Percentiles rank a stretch among this genome's conserved stretches.
Evolutionary conservation across 2,113 vertebrate species (phyloP).

Genomic region (Stercorarius parasiticus): DNA sequence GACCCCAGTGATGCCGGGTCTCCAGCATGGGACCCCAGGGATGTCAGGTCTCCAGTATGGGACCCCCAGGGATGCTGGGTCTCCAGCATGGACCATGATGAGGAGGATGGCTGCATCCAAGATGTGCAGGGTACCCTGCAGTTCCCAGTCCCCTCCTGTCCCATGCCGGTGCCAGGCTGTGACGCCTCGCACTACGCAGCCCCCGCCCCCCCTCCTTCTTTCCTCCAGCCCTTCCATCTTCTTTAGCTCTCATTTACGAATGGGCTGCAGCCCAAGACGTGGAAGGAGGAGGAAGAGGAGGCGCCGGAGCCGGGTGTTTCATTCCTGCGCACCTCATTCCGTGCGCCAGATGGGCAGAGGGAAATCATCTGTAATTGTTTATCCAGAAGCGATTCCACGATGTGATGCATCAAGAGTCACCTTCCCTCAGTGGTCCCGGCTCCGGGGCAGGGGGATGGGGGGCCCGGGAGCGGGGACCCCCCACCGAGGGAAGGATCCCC

Average conservation of each 20-base stretch:
- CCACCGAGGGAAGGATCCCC: not conserved
- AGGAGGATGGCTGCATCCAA: not conserved
- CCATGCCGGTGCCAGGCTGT: fast-evolving
- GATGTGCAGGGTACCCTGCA: not conserved
- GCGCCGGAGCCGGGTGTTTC: slow-evolving; percentile 33
- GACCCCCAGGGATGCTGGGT: not conserved
- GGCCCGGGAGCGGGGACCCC: not conserved
- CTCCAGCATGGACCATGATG: not conserved
- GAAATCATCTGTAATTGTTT: slow-evolving; percentile 74
- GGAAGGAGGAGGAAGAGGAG: slow-evolving; percentile 49
- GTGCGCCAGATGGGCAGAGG: slow-evolving; percentile 70
- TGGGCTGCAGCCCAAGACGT: slow-evolving; percentile 30
- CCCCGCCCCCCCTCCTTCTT: not conserved
- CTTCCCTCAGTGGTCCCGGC: not conserved
- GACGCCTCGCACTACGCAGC: fast-evolving
- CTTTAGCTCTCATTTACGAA: slow-evolving; percentile 49
- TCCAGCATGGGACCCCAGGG: not conserved
- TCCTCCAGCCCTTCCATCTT: not conserved
- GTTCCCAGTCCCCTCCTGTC: not conserved
- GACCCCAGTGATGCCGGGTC: not conserved
- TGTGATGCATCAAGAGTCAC: not conserved
- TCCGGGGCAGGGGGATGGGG: not conserved
- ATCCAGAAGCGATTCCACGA: slow-evolving; percentile 30
- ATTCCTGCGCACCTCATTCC: slow-evolving; percentile 67
- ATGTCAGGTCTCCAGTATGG: too few species aligned